Evolutionary conservation across 2,113 vertebrate species (phyloP), one percentile per base, ranked within the genome.

Genomic region (Riparia riparia): DNA sequence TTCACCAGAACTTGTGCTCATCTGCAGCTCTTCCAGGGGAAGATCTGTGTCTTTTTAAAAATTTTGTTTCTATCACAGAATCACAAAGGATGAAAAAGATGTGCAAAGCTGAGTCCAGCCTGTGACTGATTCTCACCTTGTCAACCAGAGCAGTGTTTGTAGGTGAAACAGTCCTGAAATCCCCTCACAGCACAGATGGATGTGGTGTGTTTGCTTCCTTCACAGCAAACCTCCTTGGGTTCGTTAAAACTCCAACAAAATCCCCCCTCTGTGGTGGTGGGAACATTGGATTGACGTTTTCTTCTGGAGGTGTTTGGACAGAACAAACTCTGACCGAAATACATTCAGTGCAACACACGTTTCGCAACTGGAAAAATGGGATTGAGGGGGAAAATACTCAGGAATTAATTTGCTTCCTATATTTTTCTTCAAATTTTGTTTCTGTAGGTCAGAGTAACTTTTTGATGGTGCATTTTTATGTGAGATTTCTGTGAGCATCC

Each of bases 381-480:
- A 44, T 3, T 41, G 29, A 53, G 22, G 5, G 8, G 17, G 1
- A 25, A 68, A 68, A 64, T 17, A 64, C 4, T 17, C 37, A 61
- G 45, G 28, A 87, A 42, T 44, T 10, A 12, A 24, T 29, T 65
- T 39, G 1, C 4, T 65, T 50, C 4, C 17, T 19, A 1, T 16
- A 51, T 57, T 56, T 70, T 45, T 28, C 26, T 57, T 74, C 25
- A 26, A 29, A 12, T 4, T 50, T 42, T 50, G 2, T 29, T 39
- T 56, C 9, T 60, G 26, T 42, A 14, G 12, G 11, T 14, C 53
- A 14, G 20, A 68, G 17, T 9, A 61, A 70, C 5, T 34, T 74
- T 71, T 12, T 47, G 44, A 54, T n/a, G 17, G 3, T 0, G 0
- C 1, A 1, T 50, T 61, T 82, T 71, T 25, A 3, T 10, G 8